Evolutionary conservation across 1,140 invertebrate genomes (phyloP).

Genomic region (Eriosoma lanigerum): DNA sequence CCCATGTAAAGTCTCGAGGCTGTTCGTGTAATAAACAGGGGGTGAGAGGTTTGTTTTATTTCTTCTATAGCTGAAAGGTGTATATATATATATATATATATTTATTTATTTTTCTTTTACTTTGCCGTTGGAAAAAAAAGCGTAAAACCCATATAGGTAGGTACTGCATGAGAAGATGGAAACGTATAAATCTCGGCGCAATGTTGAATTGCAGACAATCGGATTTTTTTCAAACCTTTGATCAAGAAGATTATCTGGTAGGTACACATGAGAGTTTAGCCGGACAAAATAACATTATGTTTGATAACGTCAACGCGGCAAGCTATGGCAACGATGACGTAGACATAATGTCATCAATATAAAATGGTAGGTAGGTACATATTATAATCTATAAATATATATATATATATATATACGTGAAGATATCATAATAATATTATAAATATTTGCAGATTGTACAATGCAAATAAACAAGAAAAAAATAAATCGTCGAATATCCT

Average conservation of each 20-base stretch:
- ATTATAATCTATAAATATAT: too few relatives aligned
- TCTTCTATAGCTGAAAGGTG: too few relatives aligned
- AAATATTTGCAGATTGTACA: neutral
- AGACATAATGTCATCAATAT: too few relatives aligned
- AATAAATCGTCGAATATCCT: constrained; percentile 1
- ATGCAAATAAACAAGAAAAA: too few relatives aligned
- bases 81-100: neutral
- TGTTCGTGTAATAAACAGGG: neutral
- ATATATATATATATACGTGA: too few relatives aligned
- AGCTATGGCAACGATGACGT: neutral
- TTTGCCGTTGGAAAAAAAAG: neutral
- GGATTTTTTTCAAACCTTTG: constrained; percentile 18
- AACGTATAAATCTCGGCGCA: constrained; percentile 28
- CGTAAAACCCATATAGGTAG: neutral
- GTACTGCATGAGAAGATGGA: neutral
- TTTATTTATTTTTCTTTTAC: constrained; percentile 7
- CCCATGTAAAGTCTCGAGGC: neutral
- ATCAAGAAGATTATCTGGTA: neutral
- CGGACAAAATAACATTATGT: too few relatives aligned
- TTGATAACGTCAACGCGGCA: neutral
- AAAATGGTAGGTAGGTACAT: too few relatives aligned
- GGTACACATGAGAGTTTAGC: too few relatives aligned
- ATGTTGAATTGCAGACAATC: neutral
- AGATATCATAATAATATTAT: neutral
- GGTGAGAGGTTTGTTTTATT: too few relatives aligned